phyloP scores from a whole-genome alignment of 2,113 vertebrate species.

The Phylloscopus trochiloides region DNA sequence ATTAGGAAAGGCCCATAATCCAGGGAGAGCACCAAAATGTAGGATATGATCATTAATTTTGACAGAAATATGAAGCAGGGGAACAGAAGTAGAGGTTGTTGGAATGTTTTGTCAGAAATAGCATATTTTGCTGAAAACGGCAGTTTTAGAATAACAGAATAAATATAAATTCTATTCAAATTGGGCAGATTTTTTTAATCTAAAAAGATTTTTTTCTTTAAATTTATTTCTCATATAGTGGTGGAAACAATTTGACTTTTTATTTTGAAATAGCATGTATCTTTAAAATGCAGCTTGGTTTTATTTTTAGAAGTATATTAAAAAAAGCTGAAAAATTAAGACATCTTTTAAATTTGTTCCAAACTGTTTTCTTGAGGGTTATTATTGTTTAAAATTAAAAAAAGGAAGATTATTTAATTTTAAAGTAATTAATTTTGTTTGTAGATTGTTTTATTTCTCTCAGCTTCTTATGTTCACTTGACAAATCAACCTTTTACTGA shows the following conservation, averaged over 20 bases:
- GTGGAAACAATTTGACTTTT: neutral
- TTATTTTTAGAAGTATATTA: neutral
- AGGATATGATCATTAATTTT: neutral
- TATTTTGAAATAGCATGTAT: neutral
- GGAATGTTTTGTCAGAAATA: neutral
- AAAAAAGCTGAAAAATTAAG: neutral
- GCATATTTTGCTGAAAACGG: neutral
- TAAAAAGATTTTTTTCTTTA: fast-evolving
- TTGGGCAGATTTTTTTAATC: neutral
- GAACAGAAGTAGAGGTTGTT: neutral
- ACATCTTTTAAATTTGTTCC: neutral
- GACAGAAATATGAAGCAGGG: neutral
- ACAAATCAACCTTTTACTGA: neutral
- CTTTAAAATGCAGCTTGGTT: neutral
- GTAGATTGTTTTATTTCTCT: neutral
- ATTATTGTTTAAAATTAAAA: neutral
- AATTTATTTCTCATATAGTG: neutral
- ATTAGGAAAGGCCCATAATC: constrained; percentile 1
- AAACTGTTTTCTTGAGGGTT: neutral
- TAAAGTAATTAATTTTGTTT: neutral
- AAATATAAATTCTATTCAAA: neutral
- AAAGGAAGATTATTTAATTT: neutral
- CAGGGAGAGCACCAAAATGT: neutral
- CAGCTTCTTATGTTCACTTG: neutral
- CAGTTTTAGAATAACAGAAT: neutral